phyloP scores from a whole-genome alignment of 1,140 invertebrate species.

The Artemia franciscana region DNA sequence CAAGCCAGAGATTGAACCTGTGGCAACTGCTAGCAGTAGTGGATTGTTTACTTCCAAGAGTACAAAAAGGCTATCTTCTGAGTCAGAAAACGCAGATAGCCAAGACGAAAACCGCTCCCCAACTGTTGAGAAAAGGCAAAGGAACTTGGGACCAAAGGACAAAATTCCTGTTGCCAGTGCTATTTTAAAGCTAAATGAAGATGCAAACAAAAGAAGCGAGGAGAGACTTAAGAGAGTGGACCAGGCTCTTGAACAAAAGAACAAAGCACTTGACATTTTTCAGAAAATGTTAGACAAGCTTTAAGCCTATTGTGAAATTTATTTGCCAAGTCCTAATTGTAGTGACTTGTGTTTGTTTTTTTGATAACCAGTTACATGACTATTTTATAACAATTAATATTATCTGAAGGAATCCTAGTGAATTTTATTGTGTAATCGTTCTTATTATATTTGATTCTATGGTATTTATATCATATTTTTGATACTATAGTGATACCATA shows the following conservation, averaged over 20 bases:
- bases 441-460: background rate
- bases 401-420: background rate
- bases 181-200: background rate
- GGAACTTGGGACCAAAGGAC: background rate
- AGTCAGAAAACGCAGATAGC: background rate
- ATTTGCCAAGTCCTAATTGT: too few species aligned
- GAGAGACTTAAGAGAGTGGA: background rate
- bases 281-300: background rate
- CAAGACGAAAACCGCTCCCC: background rate
- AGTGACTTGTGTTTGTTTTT: too few species aligned
- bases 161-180: background rate
- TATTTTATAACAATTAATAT: background rate
- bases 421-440: background rate
- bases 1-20: background rate
- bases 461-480: background rate
- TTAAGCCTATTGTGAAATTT: background rate
- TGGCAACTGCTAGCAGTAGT: background rate
- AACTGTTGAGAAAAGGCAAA: background rate
- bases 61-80: background rate
- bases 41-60: background rate
- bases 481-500: too few species aligned
- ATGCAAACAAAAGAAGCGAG: background rate
- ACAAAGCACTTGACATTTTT: background rate
- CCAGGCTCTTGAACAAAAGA: background rate
- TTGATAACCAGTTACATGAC: background rate